Evolutionary conservation across 2,113 vertebrate genomes (phyloP).

Genomic region (Pontoporia blainvillei): DNA sequence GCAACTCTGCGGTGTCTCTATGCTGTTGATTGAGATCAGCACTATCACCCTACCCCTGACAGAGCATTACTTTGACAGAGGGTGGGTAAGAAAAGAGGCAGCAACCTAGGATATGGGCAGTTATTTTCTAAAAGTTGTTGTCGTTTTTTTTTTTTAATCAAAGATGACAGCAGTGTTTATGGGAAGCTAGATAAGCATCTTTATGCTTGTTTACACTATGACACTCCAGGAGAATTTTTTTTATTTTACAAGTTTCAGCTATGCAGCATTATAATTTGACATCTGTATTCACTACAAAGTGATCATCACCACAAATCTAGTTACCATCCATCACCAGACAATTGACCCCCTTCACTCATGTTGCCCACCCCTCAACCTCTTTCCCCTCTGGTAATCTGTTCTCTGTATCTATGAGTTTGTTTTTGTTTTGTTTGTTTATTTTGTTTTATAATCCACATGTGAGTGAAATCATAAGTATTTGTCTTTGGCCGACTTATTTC

Average conservation of each 20-base stretch:
- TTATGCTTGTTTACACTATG: not conserved
- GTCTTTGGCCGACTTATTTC: not conserved
- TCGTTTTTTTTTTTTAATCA: not conserved
- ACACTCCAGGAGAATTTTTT: not conserved
- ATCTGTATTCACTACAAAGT: not conserved
- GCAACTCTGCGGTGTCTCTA: not conserved
- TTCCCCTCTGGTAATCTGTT: not conserved
- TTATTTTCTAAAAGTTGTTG: not conserved
- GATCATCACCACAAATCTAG: not conserved
- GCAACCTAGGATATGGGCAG: not conserved
- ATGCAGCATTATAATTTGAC: not conserved
- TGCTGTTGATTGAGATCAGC: not conserved
- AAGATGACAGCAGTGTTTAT: not conserved
- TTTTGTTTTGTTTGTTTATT: not conserved
- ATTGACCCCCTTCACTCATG: not conserved
- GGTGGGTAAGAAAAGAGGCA: not conserved
- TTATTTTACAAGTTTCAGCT: not conserved
- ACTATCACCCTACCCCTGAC: not conserved
- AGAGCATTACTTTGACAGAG: not conserved
- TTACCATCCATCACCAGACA: not conserved
- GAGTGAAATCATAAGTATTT: not conserved
- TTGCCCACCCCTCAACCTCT: not conserved
- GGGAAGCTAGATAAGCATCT: not conserved
- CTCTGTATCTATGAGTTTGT: not conserved
- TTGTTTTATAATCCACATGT: not conserved